phyloP scores from a whole-genome alignment of 2,797 vertebrate species.

The Discoglossus pictus region DNA sequence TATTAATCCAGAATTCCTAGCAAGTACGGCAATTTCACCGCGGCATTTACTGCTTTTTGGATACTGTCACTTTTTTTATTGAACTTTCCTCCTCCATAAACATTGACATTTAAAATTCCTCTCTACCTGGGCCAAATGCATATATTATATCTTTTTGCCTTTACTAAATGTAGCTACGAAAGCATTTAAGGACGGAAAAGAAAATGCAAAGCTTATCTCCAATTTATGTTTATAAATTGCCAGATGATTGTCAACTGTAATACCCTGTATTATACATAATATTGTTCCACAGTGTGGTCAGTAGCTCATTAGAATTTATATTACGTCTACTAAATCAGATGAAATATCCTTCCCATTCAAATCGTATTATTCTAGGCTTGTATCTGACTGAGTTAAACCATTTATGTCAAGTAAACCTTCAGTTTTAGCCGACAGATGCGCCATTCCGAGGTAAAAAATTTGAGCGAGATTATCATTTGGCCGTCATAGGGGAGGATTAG shows the following conservation, averaged over 20 bases:
- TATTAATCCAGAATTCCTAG: too few species aligned
- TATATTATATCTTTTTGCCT: too few species aligned
- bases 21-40: too few species aligned
- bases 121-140: too few species aligned
- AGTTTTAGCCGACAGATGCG: conserved; percentile 27
- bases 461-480: conserved; percentile 29
- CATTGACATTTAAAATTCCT: too few species aligned
- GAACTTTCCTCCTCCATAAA: too few species aligned
- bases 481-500: conserved; percentile 17
- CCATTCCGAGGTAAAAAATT: conserved; percentile 19
- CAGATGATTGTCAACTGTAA: conserved; percentile 15
- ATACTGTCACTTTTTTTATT: too few species aligned
- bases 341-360: conserved; percentile 40
- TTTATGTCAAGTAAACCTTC: conserved; percentile 26
- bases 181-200: too few species aligned
- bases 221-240: background rate
- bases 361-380: conserved; percentile 20
- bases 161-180: too few species aligned
- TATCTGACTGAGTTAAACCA: conserved; percentile 30
- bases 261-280: conserved; percentile 27
- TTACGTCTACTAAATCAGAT: conserved; percentile 35
- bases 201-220: too few species aligned
- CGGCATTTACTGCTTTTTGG: too few species aligned
- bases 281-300: conserved; percentile 1
- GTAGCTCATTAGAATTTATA: conserved; percentile 35